These are phyloP conservation scores for Drosophila sucinea DNA, from an alignment of 1,140 invertebrate species.

Conservation along the genomic window DNA sequence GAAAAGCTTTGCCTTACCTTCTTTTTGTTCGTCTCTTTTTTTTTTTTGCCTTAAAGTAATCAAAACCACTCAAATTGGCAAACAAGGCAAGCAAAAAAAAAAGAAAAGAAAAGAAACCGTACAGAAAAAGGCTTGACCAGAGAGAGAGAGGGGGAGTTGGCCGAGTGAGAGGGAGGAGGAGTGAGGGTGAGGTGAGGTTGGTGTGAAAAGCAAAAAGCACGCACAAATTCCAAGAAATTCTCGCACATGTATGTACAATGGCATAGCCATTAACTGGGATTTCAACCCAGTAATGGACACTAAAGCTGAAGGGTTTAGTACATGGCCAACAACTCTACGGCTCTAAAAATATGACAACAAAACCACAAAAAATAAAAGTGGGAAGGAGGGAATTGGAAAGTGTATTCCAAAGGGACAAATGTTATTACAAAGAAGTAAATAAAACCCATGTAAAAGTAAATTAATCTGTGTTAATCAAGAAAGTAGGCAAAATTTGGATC, in stretches of 20 bases:
- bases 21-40: neutral
- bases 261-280: conserved; percentile 54
- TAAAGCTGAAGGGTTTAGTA: conserved; percentile 24
- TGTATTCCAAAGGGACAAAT: too few species aligned
- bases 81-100: conserved; percentile 44
- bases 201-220: conserved; percentile 67
- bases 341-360: neutral
- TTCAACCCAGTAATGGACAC: conserved; percentile 46
- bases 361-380: neutral
- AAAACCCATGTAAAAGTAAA: too few species aligned
- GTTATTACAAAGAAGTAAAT: too few species aligned
- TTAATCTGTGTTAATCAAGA: too few species aligned
- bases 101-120: conserved; percentile 13
- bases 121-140: conserved; percentile 43
- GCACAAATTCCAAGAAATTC: conserved; percentile 64
- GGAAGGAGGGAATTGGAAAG: neutral
- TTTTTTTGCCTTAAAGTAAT: conserved; percentile 52
- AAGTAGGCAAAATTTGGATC: too few species aligned
- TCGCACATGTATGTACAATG: conserved; percentile 36
- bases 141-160: neutral
- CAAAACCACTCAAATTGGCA: conserved; percentile 70
- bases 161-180: conserved; percentile 2
- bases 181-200: conserved; percentile 2
- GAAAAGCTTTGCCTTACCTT: conserved; percentile 29
- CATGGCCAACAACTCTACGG: neutral